Conservation (phyloP, 1,140 invertebrate genomes). For the Sycophaga agraensis region DNA sequence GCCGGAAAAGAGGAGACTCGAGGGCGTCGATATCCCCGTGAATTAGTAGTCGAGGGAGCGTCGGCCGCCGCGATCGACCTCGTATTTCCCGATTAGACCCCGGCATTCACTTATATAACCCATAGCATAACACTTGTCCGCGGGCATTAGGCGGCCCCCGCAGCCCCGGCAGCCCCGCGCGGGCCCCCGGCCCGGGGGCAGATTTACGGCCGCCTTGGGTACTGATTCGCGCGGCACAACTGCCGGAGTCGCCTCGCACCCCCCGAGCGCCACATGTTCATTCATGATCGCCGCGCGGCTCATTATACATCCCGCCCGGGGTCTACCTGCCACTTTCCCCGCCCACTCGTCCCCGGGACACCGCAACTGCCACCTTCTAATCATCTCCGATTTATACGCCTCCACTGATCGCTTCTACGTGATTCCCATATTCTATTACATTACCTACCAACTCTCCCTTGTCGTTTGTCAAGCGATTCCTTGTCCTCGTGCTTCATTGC, state of each 20-base stretch:
- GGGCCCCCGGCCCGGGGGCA: constrained; percentile 33
- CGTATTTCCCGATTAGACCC: constrained; percentile 59
- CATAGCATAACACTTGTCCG: constrained; percentile 59
- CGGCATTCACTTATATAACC: constrained; percentile 60
- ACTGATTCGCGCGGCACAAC: constrained; percentile 54
- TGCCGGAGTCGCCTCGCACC: constrained; percentile 23
- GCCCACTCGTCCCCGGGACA: no score
- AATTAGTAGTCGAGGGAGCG: constrained; percentile 43
- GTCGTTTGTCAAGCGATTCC: no score
- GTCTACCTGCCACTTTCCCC: no score
- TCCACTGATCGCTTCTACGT: no score
- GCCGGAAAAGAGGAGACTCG: background rate
- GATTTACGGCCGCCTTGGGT: constrained; percentile 59
- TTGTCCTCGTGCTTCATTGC: no score
- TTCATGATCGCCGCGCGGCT: constrained; percentile 36
- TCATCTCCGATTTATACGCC: no score
- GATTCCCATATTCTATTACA: no score
- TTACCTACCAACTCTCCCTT: no score
- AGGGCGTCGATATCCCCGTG: constrained; percentile 31
- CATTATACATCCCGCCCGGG: background rate
- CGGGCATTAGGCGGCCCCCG: constrained; percentile 48
- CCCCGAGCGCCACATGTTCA: constrained; percentile 49
- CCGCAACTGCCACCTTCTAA: no score
- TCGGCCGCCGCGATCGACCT: constrained; percentile 51
- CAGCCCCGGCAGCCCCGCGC: background rate